These are phyloP conservation scores for Eupsilia transversa DNA, from an alignment of 2,888 invertebrate genomes.

Conservation along the genomic window DNA sequence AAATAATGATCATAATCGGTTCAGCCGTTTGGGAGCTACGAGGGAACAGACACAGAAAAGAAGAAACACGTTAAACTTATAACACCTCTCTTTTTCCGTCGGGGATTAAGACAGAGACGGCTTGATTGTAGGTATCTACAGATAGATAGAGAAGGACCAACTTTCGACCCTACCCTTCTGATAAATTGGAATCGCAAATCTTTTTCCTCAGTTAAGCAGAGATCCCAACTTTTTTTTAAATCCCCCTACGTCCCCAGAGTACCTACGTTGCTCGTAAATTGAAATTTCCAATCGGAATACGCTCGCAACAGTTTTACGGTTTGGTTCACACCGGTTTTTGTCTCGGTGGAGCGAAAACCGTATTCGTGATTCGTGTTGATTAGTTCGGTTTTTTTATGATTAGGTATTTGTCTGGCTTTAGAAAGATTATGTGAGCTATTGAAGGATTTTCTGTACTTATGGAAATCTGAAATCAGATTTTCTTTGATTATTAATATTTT, in stretches of 20 bases:
- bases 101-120: too few relatives aligned
- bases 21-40: too few relatives aligned
- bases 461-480: neutral
- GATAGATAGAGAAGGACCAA: neutral
- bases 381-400: conserved; percentile 16
- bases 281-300: conserved; percentile 61
- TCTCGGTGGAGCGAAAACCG: conserved; percentile 28
- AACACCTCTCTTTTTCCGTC: too few relatives aligned
- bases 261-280: conserved; percentile 44
- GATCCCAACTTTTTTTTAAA: conserved; percentile 45
- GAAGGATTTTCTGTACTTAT: neutral
- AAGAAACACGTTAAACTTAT: too few relatives aligned
- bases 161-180: neutral
- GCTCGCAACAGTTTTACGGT: conserved; percentile 44
- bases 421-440: neutral
- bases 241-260: conserved; percentile 33
- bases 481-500: neutral
- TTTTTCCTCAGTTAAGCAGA: conserved; percentile 26
- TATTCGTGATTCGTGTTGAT: conserved; percentile 35
- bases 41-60: too few relatives aligned
- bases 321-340: conserved; percentile 45
- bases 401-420: conserved; percentile 21
- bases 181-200: conserved; percentile 43
- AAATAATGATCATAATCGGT: too few relatives aligned
- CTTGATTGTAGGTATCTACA: neutral